A percentile compares a stretch with the other conserved stretches of the same genome.
Conservation (phyloP, 2,888 invertebrate genomes). For the Drosophila kuntzei region DNA sequence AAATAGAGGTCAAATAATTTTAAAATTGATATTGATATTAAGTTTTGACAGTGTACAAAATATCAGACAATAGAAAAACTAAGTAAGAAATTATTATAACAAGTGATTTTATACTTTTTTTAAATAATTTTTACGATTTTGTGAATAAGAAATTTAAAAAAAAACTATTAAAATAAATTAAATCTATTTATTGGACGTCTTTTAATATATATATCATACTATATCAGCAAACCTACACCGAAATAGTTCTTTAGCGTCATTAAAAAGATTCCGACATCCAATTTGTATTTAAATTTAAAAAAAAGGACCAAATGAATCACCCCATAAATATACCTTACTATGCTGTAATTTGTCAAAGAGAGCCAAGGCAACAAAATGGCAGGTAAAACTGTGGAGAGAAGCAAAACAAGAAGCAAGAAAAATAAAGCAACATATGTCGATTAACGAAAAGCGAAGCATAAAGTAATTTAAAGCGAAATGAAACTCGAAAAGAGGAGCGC, state of each 20-base stretch:
- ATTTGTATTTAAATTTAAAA: not conserved
- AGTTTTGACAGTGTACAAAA: too few relatives aligned
- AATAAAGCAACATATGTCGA: constrained; percentile 1
- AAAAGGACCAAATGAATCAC: not conserved
- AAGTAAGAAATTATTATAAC: not conserved
- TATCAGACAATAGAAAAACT: not conserved
- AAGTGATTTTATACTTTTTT: not conserved
- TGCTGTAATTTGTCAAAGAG: not conserved
- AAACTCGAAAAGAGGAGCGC: not conserved
- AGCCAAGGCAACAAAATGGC: not conserved
- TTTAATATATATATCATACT: too few relatives aligned
- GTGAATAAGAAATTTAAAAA: too few relatives aligned
- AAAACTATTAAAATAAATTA: too few relatives aligned
- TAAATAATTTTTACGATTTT: too few relatives aligned
- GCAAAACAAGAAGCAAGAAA: not conserved
- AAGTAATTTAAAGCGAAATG: not conserved
- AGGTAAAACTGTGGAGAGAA: not conserved
- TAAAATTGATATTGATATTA: too few relatives aligned
- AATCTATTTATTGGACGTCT: too few relatives aligned
- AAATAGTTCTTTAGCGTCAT: too few relatives aligned
- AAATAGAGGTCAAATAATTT: too few relatives aligned
- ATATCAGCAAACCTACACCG: too few relatives aligned
- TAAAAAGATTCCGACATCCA: too few relatives aligned
- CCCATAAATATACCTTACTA: not conserved
- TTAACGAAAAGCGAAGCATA: not conserved